Evolutionary conservation across 2,797 vertebrate genomes (phyloP), one percentile per base, ranked within the genome.

Genomic region (Ptychadena robeensis): DNA sequence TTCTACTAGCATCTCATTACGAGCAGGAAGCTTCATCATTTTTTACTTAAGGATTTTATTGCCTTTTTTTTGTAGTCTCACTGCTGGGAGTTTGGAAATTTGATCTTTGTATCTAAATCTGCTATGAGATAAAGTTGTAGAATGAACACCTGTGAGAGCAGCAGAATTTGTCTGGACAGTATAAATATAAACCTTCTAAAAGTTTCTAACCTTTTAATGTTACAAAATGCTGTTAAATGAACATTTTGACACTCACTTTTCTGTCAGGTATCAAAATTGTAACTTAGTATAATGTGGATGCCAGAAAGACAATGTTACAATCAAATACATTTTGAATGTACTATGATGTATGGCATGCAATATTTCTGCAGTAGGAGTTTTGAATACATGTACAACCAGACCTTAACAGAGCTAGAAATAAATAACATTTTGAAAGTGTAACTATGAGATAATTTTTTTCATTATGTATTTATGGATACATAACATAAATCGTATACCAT

Each of bases 1-100:
- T 90, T 89, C 81, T 85, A 87, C 87, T 88, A 89, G 67, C 73
- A 81, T 89, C 87, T 91, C 65, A 73, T 92, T 93, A 89, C 80
- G 82, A 86, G 66, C 82, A 27, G 64, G 80, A 90, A 91, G 76
- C 75, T 87, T 91, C 81, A 87, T 84, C 87, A 81, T 88, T 87
- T 92, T 90, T 79, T 88, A 86, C 86, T 88, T 87, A 87, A 87
- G 57, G 61, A 80, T 86, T 88, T 86, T 74, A 82, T 87, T 88
- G 78, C 86, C 48, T 63, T 83, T 64, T n/a, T 15, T 75, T 32
- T 35, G 48, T 66, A 37, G 9, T 57, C 86, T 85, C 88, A 75
- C 34, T 71, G 87, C 87, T 87, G 79, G 48, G 90, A 87, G 2
- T 81, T 85, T 25, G 77, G 81, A 86, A 85, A 85, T 85, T 80